Evolutionary conservation across 2,888 invertebrate species (phyloP).

Genomic region (Lottia scabra): DNA sequence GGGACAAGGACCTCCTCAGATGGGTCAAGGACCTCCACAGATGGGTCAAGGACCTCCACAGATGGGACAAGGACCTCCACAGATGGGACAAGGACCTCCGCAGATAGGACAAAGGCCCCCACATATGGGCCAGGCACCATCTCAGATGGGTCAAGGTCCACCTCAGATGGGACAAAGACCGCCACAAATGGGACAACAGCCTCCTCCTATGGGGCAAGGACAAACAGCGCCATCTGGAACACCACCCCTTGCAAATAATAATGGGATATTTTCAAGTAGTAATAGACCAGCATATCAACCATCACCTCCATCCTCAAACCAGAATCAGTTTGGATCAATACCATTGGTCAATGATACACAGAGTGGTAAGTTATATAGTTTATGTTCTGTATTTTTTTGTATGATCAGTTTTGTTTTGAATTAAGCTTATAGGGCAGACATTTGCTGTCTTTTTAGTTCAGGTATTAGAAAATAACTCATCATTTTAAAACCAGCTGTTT

Average conservation of each 20-base stretch:
- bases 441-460: too few relatives aligned
- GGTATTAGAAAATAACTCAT: too few relatives aligned
- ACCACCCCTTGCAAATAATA: not conserved
- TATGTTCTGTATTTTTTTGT: too few relatives aligned
- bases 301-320: not conserved
- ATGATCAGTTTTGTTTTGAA: too few relatives aligned
- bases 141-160: not conserved
- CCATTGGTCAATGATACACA: too few relatives aligned
- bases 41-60: not conserved
- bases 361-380: too few relatives aligned
- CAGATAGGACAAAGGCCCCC: not conserved
- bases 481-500: too few relatives aligned
- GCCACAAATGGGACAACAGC: not conserved
- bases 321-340: not conserved
- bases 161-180: not conserved
- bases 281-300: not conserved
- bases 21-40: not conserved
- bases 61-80: not conserved
- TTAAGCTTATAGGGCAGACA: too few relatives aligned
- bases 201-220: not conserved
- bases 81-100: slow-evolving; percentile 3
- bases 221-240: not conserved
- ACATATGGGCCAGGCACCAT: not conserved
- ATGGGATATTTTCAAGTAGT: too few relatives aligned
- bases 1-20: not conserved